phyloP scores from a whole-genome alignment of 2,888 invertebrate species.

The Monopis laevigella region DNA sequence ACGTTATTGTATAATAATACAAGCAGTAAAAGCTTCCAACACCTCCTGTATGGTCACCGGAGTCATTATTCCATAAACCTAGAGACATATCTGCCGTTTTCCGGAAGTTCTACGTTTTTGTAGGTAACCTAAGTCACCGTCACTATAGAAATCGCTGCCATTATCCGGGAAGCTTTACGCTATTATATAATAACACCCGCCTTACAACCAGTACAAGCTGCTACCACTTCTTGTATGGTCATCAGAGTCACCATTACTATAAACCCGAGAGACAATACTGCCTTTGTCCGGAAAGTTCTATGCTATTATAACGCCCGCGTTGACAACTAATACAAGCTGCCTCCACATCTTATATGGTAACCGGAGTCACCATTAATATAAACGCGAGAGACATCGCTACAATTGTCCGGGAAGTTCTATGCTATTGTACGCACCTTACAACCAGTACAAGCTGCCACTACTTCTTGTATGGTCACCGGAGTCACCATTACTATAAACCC shows the following conservation, averaged over 20 bases:
- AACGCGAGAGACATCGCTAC: no score
- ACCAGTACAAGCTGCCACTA: constrained; percentile 89
- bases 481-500: constrained; percentile 93
- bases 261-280: constrained; percentile 90
- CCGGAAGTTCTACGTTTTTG: no score
- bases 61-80: constrained; percentile 90
- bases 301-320: no score
- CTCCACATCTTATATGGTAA: no score
- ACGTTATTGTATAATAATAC: constrained; percentile 61
- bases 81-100: constrained; percentile 93
- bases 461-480: constrained; percentile 91
- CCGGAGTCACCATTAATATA: no score
- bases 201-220: constrained; percentile 88
- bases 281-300: constrained; percentile 89
- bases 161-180: no score
- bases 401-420: neutral
- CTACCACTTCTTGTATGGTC: constrained; percentile 91
- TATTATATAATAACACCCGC: no score
- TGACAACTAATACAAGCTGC: no score
- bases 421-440: constrained; percentile 65
- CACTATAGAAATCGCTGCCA: no score
- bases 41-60: constrained; percentile 93
- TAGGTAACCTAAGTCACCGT: no score
- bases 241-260: constrained; percentile 92
- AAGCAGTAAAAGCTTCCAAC: constrained; percentile 88